phyloP scores from a whole-genome alignment of 1,140 invertebrate species.

The Neomicropteryx cornuta region DNA sequence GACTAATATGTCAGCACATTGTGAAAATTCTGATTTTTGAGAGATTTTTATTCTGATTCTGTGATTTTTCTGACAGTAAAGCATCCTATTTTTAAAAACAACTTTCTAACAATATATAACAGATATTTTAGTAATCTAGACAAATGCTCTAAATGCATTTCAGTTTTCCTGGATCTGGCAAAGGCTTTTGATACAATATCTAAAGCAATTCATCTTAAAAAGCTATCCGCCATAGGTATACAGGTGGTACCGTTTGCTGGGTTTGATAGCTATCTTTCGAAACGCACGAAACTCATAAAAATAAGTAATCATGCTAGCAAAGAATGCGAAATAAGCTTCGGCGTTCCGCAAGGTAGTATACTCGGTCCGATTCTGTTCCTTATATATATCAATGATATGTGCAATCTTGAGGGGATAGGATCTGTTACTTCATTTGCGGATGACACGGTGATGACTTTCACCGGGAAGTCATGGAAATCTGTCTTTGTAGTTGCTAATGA shows the following conservation, averaged over 20 bases:
- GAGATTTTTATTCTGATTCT: no score
- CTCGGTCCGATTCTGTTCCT: conserved; percentile 16
- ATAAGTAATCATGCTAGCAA: conserved; percentile 1
- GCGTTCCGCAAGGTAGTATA: conserved; percentile 13
- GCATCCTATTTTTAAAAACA: no score
- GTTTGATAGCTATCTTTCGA: conserved; percentile 3
- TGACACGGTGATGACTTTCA: conserved; percentile 10
- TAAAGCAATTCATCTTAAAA: conserved; percentile 11
- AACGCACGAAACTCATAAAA: conserved; percentile 5
- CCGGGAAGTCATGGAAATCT: conserved; percentile 3
- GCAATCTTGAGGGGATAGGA: conserved; percentile 3
- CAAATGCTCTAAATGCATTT: conserved; percentile 9
- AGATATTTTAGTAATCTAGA: conserved; percentile 11
- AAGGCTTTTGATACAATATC: conserved; percentile 18
- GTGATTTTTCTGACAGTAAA: no score
- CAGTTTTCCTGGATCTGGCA: conserved; percentile 13
- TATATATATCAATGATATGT: conserved; percentile 16
- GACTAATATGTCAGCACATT: no score
- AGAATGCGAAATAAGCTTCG: conserved; percentile 2
- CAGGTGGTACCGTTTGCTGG: conserved; percentile 7
- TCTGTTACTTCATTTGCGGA: conserved; percentile 10
- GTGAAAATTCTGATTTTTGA: no score
- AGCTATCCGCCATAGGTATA: conserved; percentile 12
- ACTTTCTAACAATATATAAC: no score
- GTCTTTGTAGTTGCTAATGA: background rate